Conservation (phyloP, 1,140 invertebrate genomes). For the Lepidostoma basale region DNA sequence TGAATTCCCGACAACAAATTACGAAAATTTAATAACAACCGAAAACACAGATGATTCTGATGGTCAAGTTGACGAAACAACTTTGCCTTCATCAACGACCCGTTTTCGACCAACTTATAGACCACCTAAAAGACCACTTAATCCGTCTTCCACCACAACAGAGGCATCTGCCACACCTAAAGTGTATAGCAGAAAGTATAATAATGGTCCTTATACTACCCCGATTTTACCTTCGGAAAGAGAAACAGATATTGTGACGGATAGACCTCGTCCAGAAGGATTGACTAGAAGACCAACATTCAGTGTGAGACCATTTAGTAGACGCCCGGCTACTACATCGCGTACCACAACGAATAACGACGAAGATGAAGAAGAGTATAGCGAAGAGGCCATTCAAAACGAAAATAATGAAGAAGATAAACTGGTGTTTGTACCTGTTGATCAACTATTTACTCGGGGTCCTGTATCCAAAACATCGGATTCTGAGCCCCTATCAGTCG, state of each 20-base stretch:
- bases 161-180: constrained; percentile 52
- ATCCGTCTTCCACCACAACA: constrained; percentile 52
- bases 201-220: constrained; percentile 57
- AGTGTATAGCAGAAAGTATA: constrained; percentile 59
- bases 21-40: constrained; percentile 1
- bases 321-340: constrained; percentile 52
- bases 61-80: constrained; percentile 24
- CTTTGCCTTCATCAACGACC: constrained; percentile 33
- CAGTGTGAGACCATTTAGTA: constrained; percentile 51
- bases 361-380: constrained; percentile 54
- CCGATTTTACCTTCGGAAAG: constrained; percentile 52
- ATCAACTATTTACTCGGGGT: constrained; percentile 55
- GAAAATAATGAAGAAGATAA: constrained; percentile 57
- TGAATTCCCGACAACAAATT: not conserved
- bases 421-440: constrained; percentile 56
- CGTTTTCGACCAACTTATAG: constrained; percentile 50
- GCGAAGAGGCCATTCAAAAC: constrained; percentile 52
- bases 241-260: constrained; percentile 45
- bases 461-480: constrained; percentile 46
- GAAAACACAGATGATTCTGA: constrained; percentile 19
- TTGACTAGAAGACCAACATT: constrained; percentile 52
- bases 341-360: constrained; percentile 59
- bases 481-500: constrained; percentile 16
- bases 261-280: constrained; percentile 37
- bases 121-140: constrained; percentile 54